Percentiles rank a stretch among this genome's conserved stretches.
Evolutionary conservation across 1,140 invertebrate genomes (phyloP).

Genomic region (Drosophila biarmipes): DNA sequence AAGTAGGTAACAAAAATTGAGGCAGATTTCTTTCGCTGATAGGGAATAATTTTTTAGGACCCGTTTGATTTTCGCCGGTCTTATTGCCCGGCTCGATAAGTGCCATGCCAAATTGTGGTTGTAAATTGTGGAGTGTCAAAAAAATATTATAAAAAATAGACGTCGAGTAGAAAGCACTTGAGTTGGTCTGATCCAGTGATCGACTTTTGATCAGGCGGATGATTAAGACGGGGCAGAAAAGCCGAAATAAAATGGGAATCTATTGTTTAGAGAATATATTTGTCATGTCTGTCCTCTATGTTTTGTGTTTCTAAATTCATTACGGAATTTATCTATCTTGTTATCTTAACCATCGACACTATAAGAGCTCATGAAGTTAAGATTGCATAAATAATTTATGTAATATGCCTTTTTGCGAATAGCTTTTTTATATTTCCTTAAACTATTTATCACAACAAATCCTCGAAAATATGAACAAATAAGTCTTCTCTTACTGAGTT

Average conservation of each 20-base stretch:
- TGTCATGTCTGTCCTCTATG: too few species aligned
- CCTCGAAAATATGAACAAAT: too few species aligned
- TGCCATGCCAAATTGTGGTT: constrained; percentile 74
- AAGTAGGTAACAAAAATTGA: constrained; percentile 57
- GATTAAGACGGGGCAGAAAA: constrained; percentile 7
- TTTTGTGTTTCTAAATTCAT: too few species aligned
- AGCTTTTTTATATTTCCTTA: too few species aligned
- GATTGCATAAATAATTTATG: too few species aligned
- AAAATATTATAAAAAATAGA: constrained; percentile 41
- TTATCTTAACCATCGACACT: too few species aligned
- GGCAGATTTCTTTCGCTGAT: constrained; percentile 75
- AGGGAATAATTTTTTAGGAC: constrained; percentile 58
- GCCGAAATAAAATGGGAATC: not conserved
- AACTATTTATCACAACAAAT: too few species aligned
- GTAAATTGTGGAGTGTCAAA: constrained; percentile 67
- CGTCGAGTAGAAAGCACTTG: constrained; percentile 32
- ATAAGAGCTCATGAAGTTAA: too few species aligned
- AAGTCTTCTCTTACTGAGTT: too few species aligned
- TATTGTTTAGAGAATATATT: not conserved
- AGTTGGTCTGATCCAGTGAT: constrained; percentile 45
- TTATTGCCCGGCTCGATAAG: constrained; percentile 61
- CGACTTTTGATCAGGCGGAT: constrained; percentile 34
- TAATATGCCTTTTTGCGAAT: too few species aligned
- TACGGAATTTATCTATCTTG: too few species aligned
- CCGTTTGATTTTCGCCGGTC: constrained; percentile 72